phyloP scores from a whole-genome alignment of 2,113 vertebrate species.

The Petromus typicus region DNA sequence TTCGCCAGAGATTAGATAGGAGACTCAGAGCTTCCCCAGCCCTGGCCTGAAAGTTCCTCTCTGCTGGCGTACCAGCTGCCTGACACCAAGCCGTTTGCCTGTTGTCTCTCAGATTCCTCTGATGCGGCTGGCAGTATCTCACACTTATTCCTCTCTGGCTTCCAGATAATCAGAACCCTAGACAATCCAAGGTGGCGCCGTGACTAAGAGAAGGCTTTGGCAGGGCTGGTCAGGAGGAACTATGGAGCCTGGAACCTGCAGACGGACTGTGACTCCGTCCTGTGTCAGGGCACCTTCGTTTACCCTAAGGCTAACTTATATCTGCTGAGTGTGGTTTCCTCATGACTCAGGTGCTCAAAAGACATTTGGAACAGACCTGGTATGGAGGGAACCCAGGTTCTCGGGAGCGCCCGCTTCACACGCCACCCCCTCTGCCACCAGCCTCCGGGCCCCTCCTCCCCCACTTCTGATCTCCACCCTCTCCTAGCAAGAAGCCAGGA shows the following conservation, averaged over 20 bases:
- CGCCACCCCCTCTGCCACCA: not conserved
- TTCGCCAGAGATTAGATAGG: not conserved
- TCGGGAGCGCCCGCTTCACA: not conserved
- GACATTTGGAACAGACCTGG: not conserved
- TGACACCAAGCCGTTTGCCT: not conserved
- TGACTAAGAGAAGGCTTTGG: constrained; percentile 33
- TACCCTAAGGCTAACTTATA: not conserved
- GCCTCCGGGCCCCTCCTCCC: not conserved
- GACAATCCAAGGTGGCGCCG: not conserved
- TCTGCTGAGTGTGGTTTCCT: not conserved
- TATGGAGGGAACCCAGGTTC: not conserved
- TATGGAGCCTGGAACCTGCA: not conserved
- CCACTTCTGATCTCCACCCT: not conserved
- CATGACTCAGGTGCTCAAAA: not conserved
- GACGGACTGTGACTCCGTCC: not conserved
- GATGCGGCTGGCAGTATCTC: constrained; percentile 13
- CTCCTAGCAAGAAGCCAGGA: not conserved
- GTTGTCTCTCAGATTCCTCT: not conserved
- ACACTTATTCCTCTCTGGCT: constrained; percentile 41
- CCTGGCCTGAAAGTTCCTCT: not conserved
- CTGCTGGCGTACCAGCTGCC: constrained; percentile 3
- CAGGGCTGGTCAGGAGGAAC: not conserved
- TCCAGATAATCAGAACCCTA: not conserved
- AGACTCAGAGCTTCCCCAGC: not conserved
- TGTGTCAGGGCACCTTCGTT: not conserved